These are phyloP conservation scores for Acronicta leporina DNA, from an alignment of 2,888 invertebrate species.

Conservation along the genomic window DNA sequence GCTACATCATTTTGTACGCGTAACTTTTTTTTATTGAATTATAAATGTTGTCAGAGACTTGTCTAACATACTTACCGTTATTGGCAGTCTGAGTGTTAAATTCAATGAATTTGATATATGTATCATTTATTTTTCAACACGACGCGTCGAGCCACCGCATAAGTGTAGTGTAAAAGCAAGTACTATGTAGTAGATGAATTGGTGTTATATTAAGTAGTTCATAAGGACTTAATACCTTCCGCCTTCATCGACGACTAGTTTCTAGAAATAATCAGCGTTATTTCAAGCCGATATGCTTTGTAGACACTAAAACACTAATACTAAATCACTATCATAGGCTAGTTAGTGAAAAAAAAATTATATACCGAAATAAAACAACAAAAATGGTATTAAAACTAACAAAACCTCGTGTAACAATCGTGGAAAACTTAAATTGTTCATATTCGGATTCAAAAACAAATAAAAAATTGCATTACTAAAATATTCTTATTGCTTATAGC, in stretches of 20 bases:
- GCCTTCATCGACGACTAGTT: slow-evolving; percentile 39
- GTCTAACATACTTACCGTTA: slow-evolving; percentile 2
- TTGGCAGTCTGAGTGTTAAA: slow-evolving; percentile 53
- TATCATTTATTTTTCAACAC: slow-evolving; percentile 58
- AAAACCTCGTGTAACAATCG: slow-evolving; percentile 13
- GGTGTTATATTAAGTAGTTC: slow-evolving; percentile 49
- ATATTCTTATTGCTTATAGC: slow-evolving; percentile 34
- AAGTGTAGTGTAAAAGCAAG: slow-evolving; percentile 56
- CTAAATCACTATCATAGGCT: slow-evolving; percentile 28
- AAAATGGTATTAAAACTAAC: slow-evolving; percentile 26
- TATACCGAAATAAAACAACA: slow-evolving; percentile 30
- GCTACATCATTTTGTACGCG: slow-evolving; percentile 11
- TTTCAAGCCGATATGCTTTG: slow-evolving; percentile 8
- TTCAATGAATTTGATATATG: slow-evolving; percentile 41
- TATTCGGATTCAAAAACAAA: slow-evolving; percentile 34
- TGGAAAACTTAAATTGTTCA: slow-evolving; percentile 33
- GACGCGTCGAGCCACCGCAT: slow-evolving; percentile 48
- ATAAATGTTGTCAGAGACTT: neutral
- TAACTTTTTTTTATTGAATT: slow-evolving; percentile 1
- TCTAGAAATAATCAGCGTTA: slow-evolving; percentile 25
- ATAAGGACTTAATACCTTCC: slow-evolving; percentile 42
- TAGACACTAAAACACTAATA: slow-evolving; percentile 34
- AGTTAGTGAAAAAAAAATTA: slow-evolving; percentile 12
- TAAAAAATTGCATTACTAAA: slow-evolving; percentile 30
- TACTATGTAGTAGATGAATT: slow-evolving; percentile 43